Conservation (phyloP, 2,113 vertebrate genomes). For the Sisor rabdophorus region DNA sequence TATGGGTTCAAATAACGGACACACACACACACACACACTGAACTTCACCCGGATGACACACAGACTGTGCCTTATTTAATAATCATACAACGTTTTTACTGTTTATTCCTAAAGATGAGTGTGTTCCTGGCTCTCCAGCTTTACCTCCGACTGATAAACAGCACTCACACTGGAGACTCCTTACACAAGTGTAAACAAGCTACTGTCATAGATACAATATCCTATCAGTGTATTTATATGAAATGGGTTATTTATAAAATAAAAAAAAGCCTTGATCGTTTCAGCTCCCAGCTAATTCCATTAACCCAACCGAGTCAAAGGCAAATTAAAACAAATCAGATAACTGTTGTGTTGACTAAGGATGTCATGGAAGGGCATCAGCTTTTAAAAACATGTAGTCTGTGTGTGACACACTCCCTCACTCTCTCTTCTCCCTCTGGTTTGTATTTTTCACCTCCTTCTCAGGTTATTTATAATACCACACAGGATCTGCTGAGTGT, state of each 20-base stretch:
- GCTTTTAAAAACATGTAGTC: background rate
- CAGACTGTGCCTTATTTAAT: too few species aligned
- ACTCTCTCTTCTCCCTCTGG: slow-evolving; percentile 21
- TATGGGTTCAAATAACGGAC: slow-evolving; percentile 47
- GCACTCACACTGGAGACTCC: background rate
- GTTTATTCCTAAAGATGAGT: too few species aligned
- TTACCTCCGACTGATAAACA: background rate
- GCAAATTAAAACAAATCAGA: background rate
- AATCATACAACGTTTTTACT: background rate
- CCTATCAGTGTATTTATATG: background rate
- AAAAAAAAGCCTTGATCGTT: too few species aligned
- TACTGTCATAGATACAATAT: background rate
- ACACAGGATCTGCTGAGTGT: slow-evolving; percentile 5
- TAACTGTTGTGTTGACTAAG: background rate
- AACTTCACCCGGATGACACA: too few species aligned
- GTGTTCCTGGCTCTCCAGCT: background rate
- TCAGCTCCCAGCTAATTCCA: background rate
- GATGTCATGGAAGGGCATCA: background rate
- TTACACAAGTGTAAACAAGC: background rate
- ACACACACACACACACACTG: background rate
- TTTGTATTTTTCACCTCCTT: slow-evolving; percentile 50
- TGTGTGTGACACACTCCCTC: background rate
- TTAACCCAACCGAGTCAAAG: background rate
- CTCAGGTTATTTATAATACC: slow-evolving; percentile 63
- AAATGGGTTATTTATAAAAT: too few species aligned